Evolutionary conservation across 1,140 invertebrate genomes (phyloP).

Genomic region (Eupristina koningsbergeri): DNA sequence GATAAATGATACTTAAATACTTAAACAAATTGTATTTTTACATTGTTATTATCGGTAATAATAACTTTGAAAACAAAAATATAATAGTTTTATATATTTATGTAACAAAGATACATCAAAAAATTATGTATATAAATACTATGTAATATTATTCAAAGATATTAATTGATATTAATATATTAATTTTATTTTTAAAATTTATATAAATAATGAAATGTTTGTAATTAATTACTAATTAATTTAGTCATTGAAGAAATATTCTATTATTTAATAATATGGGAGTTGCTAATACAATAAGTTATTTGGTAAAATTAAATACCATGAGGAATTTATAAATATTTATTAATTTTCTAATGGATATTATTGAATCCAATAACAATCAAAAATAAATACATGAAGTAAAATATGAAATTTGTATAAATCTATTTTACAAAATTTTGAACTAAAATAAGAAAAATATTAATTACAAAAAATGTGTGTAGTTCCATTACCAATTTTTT

Average conservation of each 20-base stretch:
- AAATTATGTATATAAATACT: background rate
- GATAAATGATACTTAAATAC: background rate
- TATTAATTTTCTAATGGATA: background rate
- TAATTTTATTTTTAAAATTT: background rate
- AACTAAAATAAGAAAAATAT: background rate
- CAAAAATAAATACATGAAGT: background rate
- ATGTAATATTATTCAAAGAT: background rate
- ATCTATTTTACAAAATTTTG: background rate
- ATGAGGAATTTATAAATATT: background rate
- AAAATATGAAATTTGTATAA: background rate
- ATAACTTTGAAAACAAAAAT: background rate
- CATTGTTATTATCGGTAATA: background rate
- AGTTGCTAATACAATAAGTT: too few species aligned
- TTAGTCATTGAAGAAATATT: too few species aligned
- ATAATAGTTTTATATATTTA: background rate
- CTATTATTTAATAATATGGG: too few species aligned
- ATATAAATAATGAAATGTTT: background rate
- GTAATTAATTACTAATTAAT: too few species aligned
- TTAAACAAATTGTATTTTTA: slow-evolving; percentile 4
- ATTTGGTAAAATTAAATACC: background rate
- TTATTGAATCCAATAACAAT: background rate
- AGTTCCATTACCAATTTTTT: background rate
- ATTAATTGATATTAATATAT: background rate
- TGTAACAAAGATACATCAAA: background rate
- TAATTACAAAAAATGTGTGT: background rate